These are phyloP conservation scores for Prolemur simus DNA, from an alignment of 2,113 vertebrate genomes.

Conservation along the genomic window DNA sequence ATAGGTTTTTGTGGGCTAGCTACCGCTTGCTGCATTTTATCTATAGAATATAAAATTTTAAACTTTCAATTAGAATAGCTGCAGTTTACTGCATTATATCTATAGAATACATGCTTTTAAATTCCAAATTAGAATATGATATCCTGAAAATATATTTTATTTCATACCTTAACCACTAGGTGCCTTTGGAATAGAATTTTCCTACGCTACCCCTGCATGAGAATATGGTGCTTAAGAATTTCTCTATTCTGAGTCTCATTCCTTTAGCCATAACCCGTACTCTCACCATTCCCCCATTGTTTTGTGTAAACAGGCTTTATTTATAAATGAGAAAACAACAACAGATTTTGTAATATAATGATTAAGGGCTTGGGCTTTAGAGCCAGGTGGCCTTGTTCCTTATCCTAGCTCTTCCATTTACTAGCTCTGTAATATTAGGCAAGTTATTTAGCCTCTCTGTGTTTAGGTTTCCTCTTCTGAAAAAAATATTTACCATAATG, in stretches of 20 bases:
- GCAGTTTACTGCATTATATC: not conserved
- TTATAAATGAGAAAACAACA: not conserved
- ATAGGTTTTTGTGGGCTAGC: not conserved
- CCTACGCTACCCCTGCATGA: not conserved
- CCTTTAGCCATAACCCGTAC: not conserved
- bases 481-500: not conserved
- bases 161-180: not conserved
- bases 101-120: not conserved
- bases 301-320: not conserved
- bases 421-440: not conserved
- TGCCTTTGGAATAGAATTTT: not conserved
- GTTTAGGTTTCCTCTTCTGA: not conserved
- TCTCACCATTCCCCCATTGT: not conserved
- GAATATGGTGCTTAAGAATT: not conserved
- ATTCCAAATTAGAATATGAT: not conserved
- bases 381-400: not conserved
- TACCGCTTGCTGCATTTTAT: not conserved
- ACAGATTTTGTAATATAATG: not conserved
- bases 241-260: not conserved
- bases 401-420: not conserved
- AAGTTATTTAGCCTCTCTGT: not conserved
- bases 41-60: not conserved
- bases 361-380: not conserved
- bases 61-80: not conserved
- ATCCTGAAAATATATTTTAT: constrained; percentile 34